Evolutionary conservation across 2,113 vertebrate genomes (phyloP), one percentile per base, ranked within the genome.

Genomic region (Pseudorasbora parva): DNA sequence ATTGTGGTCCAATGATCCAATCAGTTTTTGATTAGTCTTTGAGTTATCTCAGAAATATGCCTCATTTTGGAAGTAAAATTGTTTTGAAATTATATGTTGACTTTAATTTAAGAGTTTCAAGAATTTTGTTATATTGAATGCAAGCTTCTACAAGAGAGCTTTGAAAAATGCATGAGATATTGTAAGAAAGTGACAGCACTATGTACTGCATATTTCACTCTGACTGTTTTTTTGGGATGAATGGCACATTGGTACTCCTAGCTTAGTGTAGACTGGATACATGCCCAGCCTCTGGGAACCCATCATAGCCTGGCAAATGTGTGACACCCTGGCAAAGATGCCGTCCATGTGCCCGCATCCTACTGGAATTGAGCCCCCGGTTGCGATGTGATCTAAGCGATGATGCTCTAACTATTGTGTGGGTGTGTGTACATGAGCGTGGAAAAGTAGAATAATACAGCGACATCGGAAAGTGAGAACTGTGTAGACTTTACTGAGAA

Each of bases 331-430:
- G 97, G 95, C 72, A 74, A 97, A 98, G 96, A 98, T 99, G 97
- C 95, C 96, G 94, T 96, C 96, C 96, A 97, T 97, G 96, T 97
- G 97, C 96, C 95, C 96, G 15, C 95, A 95, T 97, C 95, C 95
- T 96, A 95, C 94, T 97, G 96, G 97, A 96, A 97, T 98, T 98
- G 98, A 95, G 95, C 97, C 94, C 90, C 82, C 89, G 90, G 72
- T 27, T 74, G 91, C 90, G 87, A 96, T 95, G 94, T 92, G 93
- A 94, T 96, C 90, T 88, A 81, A 89, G 87, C 74, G 41, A 27
- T 74, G 73, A 91, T 88, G 89, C 89, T 89, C 85, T 90, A 90
- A 72, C 41, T 37, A 19, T 30, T 83, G 57, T 66, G 59, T 76
- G 73, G 72, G 71, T 49, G 81, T 47, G 69, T 82, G 69, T 83